A percentile compares a stretch with the other conserved stretches of the same genome.
phyloP scores from a whole-genome alignment of 1,140 invertebrate species.

The Propsilocerus akamusi region DNA sequence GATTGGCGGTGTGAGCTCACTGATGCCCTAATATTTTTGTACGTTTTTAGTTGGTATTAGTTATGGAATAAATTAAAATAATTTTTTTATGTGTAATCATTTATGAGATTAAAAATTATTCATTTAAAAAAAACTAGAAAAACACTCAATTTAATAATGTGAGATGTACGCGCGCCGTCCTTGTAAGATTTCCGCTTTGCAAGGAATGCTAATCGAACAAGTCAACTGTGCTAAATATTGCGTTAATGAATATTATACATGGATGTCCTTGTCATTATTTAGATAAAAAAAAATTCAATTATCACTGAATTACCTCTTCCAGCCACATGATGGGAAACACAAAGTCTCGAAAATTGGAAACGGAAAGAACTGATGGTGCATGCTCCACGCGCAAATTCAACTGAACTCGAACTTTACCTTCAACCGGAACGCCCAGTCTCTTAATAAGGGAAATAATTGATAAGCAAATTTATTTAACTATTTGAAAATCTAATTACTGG shows the following conservation, averaged over 20 bases:
- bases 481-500: conserved; percentile 38
- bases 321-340: conserved; percentile 77
- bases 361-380: conserved; percentile 46
- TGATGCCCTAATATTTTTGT: conserved; percentile 39
- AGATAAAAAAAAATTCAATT: neutral
- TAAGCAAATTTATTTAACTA: neutral
- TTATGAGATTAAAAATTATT: too few relatives aligned
- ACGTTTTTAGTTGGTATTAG: neutral
- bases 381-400: conserved; percentile 61
- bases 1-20: conserved; percentile 54
- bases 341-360: conserved; percentile 57
- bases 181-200: too few relatives aligned
- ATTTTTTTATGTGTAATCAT: too few relatives aligned
- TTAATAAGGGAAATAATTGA: conserved; percentile 22
- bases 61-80: too few relatives aligned
- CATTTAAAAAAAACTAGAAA: conserved; percentile 12
- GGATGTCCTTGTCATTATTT: neutral
- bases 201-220: too few relatives aligned
- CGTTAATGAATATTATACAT: too few relatives aligned
- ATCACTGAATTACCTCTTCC: conserved; percentile 43
- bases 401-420: conserved; percentile 62
- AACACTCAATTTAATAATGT: too few relatives aligned
- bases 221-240: neutral
- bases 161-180: too few relatives aligned
- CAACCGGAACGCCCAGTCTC: conserved; percentile 71